These are phyloP conservation scores for Cinclus mexicanus DNA, from an alignment of 2,113 vertebrate genomes.

Conservation along the genomic window DNA sequence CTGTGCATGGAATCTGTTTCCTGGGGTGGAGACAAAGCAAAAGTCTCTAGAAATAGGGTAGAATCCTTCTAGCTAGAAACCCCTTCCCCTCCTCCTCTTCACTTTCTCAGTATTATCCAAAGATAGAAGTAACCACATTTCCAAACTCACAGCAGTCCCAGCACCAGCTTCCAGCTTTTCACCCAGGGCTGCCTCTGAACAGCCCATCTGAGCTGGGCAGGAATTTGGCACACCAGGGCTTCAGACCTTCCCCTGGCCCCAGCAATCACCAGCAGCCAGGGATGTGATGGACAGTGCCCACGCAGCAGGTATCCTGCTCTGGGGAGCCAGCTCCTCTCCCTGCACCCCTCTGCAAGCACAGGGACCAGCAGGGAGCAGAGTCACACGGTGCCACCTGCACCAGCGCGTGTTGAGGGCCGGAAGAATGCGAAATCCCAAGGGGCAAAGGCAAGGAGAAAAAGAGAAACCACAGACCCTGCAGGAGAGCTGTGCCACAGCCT, in stretches of 20 bases:
- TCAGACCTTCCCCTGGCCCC: background rate
- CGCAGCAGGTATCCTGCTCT: background rate
- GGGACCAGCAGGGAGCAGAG: background rate
- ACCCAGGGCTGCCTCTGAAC: background rate
- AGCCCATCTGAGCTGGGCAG: background rate
- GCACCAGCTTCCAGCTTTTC: background rate
- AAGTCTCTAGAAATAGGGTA: background rate
- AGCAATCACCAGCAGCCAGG: fast-evolving
- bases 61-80: background rate
- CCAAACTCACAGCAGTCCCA: background rate
- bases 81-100: background rate
- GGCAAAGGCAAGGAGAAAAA: background rate
- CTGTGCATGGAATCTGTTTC: background rate
- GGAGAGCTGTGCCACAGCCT: background rate
- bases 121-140: background rate
- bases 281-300: background rate
- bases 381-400: background rate
- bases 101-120: background rate
- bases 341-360: background rate
- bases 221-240: fast-evolving
- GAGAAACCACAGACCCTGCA: background rate
- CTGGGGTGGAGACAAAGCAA: background rate
- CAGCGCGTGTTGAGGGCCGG: fast-evolving
- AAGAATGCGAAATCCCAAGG: background rate
- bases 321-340: background rate